Evolutionary conservation across 1,140 invertebrate genomes (phyloP).

Genomic region (Monomorium pharaonis): DNA sequence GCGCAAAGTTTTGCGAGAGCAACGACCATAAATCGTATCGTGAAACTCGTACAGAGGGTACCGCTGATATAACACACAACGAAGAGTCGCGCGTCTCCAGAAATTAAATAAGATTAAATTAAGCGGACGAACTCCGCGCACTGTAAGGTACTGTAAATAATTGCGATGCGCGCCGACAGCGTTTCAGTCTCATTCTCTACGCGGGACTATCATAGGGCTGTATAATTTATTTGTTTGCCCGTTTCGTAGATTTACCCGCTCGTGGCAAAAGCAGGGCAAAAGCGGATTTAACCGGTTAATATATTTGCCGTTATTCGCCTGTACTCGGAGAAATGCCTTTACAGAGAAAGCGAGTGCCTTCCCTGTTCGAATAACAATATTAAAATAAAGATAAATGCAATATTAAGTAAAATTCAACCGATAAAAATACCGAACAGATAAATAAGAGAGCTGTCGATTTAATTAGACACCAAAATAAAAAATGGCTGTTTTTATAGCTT

Average conservation of each 20-base stretch:
- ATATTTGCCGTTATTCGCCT: conserved; percentile 10
- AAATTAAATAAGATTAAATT: conserved; percentile 57
- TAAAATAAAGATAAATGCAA: neutral
- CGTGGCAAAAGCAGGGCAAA: neutral
- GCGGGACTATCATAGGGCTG: conserved; percentile 24
- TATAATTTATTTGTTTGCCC: conserved; percentile 47
- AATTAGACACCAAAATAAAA: no score
- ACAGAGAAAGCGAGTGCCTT: neutral
- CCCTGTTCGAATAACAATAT: neutral
- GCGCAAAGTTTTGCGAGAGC: conserved; percentile 5
- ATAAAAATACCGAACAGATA: no score
- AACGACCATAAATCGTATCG: conserved; percentile 15
- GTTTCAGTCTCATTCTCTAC: neutral
- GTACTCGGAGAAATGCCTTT: neutral
- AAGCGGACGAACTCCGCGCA: conserved; percentile 14
- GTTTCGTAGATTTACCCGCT: conserved; percentile 5
- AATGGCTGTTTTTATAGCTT: no score
- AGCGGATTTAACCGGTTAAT: conserved; percentile 35
- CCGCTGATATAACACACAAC: neutral
- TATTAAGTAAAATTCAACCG: neutral
- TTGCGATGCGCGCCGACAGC: conserved; percentile 14
- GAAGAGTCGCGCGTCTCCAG: conserved; percentile 21
- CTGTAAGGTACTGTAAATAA: conserved; percentile 39
- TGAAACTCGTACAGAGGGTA: neutral
- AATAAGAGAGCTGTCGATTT: no score